Conservation (phyloP, 2,113 vertebrate species). For the Daubentonia madagascariensis region DNA sequence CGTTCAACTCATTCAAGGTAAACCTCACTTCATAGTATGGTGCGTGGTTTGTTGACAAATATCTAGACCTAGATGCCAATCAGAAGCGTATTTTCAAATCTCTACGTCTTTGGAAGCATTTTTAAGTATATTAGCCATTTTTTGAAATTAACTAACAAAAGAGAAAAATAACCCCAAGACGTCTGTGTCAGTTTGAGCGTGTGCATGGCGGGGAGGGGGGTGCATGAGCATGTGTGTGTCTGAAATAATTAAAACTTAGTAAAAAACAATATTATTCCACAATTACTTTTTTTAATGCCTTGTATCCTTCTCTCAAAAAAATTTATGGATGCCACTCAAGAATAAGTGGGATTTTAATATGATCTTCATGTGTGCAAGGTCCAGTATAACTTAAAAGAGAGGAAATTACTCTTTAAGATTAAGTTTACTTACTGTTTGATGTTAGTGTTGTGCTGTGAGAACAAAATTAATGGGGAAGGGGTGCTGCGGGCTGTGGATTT, state of each 20-base stretch:
- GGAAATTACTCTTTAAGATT: background rate
- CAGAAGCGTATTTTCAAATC: background rate
- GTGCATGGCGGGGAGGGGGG: accelerated
- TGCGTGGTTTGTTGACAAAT: background rate
- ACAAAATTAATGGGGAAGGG: background rate
- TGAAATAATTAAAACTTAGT: background rate
- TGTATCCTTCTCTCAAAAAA: background rate
- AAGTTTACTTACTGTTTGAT: conserved; percentile 24
- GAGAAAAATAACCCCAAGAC: background rate
- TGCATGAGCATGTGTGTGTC: background rate
- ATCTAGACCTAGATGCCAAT: background rate
- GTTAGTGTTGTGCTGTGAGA: background rate
- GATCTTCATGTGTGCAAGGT: background rate
- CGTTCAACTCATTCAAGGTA: accelerated
- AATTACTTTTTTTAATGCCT: background rate
- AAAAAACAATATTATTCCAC: background rate
- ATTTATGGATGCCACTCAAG: background rate
- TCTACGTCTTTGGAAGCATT: background rate
- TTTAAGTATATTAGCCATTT: background rate
- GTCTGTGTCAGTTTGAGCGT: background rate
- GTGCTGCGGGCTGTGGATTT: background rate
- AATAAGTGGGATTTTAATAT: background rate
- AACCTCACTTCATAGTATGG: background rate
- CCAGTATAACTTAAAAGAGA: background rate
- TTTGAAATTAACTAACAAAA: background rate